phyloP scores from a whole-genome alignment of 2,113 vertebrate species.

The Sinocyclocheilus grahami region DNA sequence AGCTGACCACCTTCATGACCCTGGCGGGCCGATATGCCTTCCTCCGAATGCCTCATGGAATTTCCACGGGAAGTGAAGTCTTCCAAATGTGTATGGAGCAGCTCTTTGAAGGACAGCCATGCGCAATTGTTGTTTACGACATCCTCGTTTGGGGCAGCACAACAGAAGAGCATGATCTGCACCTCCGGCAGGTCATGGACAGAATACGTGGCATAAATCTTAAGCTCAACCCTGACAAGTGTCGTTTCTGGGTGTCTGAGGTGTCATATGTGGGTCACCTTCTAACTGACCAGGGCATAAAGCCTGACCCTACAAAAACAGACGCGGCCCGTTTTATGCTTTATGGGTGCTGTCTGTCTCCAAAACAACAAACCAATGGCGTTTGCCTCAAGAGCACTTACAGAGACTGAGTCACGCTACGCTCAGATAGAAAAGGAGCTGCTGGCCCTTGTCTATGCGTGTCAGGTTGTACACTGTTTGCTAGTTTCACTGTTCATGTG shows the following conservation, averaged over 20 bases:
- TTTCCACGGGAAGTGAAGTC: constrained; percentile 12
- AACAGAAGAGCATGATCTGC: constrained; percentile 2
- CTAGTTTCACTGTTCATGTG: too few species aligned
- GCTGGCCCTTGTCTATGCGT: too few species aligned
- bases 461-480: too few species aligned
- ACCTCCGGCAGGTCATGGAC: background rate
- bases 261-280: constrained; percentile 18
- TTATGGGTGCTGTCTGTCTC: too few species aligned
- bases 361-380: too few species aligned
- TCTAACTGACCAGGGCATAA: constrained; percentile 13
- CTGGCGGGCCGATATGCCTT: constrained; percentile 5
- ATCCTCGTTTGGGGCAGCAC: constrained; percentile 21
- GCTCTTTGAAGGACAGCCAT: constrained; percentile 18
- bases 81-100: constrained; percentile 42
- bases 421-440: too few species aligned
- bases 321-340: background rate
- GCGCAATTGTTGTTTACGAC: constrained; percentile 2
- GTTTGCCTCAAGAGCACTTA: too few species aligned
- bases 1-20: constrained; percentile 35
- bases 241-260: background rate
- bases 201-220: background rate
- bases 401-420: too few species aligned
- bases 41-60: constrained; percentile 16
- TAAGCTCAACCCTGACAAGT: constrained; percentile 23
- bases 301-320: constrained; percentile 23